phyloP scores from a whole-genome alignment of 2,888 invertebrate genomes.

The Drosophila imparisetae region DNA sequence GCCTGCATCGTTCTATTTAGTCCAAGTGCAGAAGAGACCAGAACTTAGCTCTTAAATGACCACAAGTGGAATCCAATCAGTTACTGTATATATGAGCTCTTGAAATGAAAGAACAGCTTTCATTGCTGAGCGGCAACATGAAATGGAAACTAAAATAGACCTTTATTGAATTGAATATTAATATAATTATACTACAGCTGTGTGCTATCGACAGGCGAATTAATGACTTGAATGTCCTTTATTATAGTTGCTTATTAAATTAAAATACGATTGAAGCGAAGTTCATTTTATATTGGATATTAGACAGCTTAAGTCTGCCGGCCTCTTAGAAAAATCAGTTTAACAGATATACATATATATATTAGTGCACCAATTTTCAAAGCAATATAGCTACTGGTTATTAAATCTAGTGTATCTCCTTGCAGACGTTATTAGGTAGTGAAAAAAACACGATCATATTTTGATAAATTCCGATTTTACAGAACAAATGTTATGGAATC shows the following conservation, averaged over 20 bases:
- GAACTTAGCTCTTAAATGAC: neutral
- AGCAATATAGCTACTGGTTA: neutral
- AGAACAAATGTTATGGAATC: slow-evolving; percentile 91
- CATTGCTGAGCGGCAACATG: too few species aligned
- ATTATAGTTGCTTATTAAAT: neutral
- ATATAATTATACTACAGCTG: neutral
- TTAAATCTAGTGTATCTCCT: neutral
- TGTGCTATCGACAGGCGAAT: neutral
- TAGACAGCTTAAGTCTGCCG: neutral
- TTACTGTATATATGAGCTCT: neutral
- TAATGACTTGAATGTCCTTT: neutral
- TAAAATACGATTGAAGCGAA: neutral
- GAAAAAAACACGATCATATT: neutral
- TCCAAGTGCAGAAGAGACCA: neutral
- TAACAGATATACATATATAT: neutral
- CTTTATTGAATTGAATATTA: neutral
- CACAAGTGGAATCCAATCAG: neutral
- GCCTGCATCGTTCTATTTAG: neutral
- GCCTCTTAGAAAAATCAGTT: neutral
- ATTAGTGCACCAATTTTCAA: too few species aligned
- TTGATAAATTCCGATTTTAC: slow-evolving; percentile 57
- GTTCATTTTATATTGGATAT: neutral
- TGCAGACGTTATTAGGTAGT: neutral
- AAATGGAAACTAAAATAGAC: neutral
- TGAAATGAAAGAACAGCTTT: neutral